Percentiles rank a stretch among this genome's conserved stretches.
These are phyloP conservation scores for Ariopsis seemanni DNA, from an alignment of 2,113 vertebrate genomes.

Conservation along the genomic window DNA sequence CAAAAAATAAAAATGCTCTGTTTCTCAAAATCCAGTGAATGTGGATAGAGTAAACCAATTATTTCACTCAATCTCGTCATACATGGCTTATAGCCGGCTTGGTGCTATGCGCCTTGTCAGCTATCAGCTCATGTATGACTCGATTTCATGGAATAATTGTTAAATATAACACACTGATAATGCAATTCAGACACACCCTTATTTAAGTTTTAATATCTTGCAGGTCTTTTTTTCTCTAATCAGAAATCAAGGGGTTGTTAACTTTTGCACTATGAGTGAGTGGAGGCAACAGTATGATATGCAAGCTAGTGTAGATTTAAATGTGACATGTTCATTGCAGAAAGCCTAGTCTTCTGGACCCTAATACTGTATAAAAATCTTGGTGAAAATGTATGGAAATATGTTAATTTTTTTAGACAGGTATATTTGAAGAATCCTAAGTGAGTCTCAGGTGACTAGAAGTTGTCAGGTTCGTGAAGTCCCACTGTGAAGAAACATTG, in stretches of 20 bases:
- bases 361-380: background rate
- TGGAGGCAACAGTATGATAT: background rate
- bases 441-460: background rate
- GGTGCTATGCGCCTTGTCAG: too few species aligned
- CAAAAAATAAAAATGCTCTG: too few species aligned
- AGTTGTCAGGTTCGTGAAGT: background rate
- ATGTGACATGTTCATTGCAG: background rate
- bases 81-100: too few species aligned
- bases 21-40: too few species aligned
- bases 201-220: background rate
- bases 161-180: background rate
- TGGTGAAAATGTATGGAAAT: background rate
- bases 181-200: background rate
- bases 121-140: too few species aligned
- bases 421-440: background rate
- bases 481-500: background rate
- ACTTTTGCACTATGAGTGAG: background rate
- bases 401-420: background rate
- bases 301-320: background rate
- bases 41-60: too few species aligned
- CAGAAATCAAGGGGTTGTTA: background rate
- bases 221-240: background rate
- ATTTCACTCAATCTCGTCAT: too few species aligned
- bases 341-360: background rate
- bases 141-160: too few species aligned